phyloP scores from a whole-genome alignment of 2,113 vertebrate genomes.

The Ceyx margarethae region DNA sequence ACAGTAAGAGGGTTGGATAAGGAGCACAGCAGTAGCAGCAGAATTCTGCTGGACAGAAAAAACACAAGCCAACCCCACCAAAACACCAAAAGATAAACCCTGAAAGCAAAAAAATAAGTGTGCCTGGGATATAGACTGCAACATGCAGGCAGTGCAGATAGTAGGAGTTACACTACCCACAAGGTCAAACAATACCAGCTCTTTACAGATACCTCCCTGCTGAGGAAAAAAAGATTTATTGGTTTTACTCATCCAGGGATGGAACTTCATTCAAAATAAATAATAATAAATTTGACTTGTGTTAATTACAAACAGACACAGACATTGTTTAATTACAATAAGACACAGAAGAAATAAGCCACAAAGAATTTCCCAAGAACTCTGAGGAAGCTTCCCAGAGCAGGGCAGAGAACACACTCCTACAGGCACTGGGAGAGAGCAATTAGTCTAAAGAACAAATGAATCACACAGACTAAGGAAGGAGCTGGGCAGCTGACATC shows the following conservation, averaged over 20 bases:
- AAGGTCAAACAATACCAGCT: not conserved
- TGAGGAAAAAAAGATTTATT: not conserved
- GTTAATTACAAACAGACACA: no score
- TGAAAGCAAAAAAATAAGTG: not conserved
- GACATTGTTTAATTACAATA: not conserved
- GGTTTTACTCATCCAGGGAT: not conserved
- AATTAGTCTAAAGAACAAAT: not conserved
- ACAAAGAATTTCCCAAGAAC: not conserved
- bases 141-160: not conserved
- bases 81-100: not conserved
- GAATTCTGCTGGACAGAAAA: not conserved
- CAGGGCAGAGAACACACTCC: not conserved
- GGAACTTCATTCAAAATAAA: not conserved
- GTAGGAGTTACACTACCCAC: not conserved
- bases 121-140: not conserved
- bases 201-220: not conserved
- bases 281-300: not conserved
- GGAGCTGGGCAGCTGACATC: not conserved
- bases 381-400: not conserved
- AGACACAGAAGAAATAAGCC: not conserved
- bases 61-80: not conserved
- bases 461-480: constrained; percentile 3
- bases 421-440: not conserved
- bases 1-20: not conserved
- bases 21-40: not conserved